These are phyloP conservation scores for Teleopsis dalmanni DNA, from an alignment of 1,140 invertebrate genomes.

Conservation along the genomic window DNA sequence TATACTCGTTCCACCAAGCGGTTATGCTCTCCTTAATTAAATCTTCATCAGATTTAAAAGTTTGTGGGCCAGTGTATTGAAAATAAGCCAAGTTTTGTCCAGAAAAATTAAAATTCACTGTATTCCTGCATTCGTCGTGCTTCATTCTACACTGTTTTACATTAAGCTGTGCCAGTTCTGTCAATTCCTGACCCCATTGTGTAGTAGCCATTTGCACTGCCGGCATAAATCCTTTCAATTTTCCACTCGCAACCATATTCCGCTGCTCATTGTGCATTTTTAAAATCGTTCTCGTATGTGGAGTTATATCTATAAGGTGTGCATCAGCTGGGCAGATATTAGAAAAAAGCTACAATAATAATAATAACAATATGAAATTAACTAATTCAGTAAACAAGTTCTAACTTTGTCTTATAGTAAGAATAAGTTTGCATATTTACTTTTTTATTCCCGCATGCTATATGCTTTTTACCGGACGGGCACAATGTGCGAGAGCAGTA, in stretches of 20 bases:
- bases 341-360: not conserved
- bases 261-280: not conserved
- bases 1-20: not conserved
- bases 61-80: not conserved
- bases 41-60: not conserved
- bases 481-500: constrained; percentile 4
- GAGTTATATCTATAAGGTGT: not conserved
- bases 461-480: not conserved
- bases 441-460: not conserved
- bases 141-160: not conserved
- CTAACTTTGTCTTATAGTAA: not conserved
- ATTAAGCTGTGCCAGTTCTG: not conserved
- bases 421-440: not conserved
- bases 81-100: not conserved
- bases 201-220: not conserved
- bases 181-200: constrained; percentile 2
- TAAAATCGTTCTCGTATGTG: not conserved
- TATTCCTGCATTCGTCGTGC: constrained; percentile 2
- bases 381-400: not conserved
- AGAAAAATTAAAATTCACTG: not conserved
- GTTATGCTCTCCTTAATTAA: not conserved
- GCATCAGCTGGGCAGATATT: not conserved
- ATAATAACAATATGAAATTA: not conserved
- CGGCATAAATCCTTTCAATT: not conserved
- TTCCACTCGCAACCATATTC: not conserved